Conservation (phyloP, 2,888 invertebrate genomes). For the Meteorus cinctellus region DNA sequence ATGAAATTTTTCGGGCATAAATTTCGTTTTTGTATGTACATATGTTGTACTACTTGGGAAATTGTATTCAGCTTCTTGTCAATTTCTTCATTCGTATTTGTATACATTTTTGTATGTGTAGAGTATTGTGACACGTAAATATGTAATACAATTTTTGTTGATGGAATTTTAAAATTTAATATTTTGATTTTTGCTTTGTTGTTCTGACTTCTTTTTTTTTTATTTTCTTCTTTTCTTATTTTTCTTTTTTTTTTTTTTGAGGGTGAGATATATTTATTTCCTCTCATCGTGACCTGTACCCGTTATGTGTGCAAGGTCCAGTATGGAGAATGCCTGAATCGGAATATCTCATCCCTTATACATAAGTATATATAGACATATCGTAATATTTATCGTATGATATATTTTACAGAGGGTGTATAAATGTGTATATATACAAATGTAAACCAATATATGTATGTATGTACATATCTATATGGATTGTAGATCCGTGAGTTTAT, state of each 20-base stretch:
- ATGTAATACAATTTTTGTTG: background rate
- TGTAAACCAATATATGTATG: conserved; percentile 13
- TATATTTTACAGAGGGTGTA: conserved; percentile 23
- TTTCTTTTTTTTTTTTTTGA: background rate
- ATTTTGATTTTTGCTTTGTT: background rate
- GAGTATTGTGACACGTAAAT: background rate
- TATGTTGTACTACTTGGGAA: background rate
- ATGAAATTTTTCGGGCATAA: conserved; percentile 23
- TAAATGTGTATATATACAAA: conserved; percentile 11
- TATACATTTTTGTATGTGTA: background rate
- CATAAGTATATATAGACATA: conserved; percentile 13
- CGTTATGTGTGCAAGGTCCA: background rate
- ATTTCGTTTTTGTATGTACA: conserved; percentile 17
- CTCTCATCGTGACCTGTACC: background rate
- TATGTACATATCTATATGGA: conserved; percentile 16
- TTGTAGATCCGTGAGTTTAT: conserved; percentile 24
- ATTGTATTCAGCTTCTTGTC: background rate
- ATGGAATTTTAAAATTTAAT: conserved; percentile 7
- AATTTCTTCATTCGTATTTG: background rate
- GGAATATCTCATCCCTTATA: conserved; percentile 8
- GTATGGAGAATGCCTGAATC: conserved; percentile 21
- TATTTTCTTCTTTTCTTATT: background rate
- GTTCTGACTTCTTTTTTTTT: background rate
- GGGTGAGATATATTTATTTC: background rate
- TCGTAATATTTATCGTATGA: conserved; percentile 30